phyloP scores from a whole-genome alignment of 2,797 vertebrate genomes.

The Xenentodon cancila region DNA sequence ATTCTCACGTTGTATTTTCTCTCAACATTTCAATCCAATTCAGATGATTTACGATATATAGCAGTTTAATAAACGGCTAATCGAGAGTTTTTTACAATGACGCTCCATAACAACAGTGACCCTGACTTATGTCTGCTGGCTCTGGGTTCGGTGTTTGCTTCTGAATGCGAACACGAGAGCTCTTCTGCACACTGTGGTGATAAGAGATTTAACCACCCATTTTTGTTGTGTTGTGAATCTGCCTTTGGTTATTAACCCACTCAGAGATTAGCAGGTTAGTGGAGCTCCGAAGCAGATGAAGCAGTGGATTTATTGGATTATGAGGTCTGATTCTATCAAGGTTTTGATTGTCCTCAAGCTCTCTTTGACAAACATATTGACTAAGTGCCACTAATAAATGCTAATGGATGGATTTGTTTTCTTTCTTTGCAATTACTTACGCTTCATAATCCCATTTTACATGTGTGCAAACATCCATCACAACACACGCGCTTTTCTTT shows the following conservation, averaged over 20 bases:
- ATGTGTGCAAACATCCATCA: conserved; percentile 13
- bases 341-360: conserved; percentile 42
- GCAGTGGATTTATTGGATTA: conserved; percentile 58
- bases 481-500: conserved; percentile 1
- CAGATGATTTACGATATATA: too few relatives aligned
- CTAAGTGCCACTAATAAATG: conserved; percentile 66
- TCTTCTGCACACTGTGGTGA: background rate
- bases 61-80: background rate
- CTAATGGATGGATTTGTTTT: conserved; percentile 65
- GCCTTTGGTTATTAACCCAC: conserved; percentile 22
- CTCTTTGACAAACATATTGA: conserved; percentile 72
- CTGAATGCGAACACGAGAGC: background rate
- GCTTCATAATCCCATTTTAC: conserved; percentile 42
- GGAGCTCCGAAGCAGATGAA: conserved; percentile 52
- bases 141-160: background rate
- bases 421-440: conserved; percentile 63
- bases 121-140: background rate
- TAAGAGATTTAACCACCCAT: conserved; percentile 8
- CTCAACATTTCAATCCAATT: too few relatives aligned
- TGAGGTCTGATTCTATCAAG: conserved; percentile 56
- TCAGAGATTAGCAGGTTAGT: conserved; percentile 36
- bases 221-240: conserved; percentile 2
- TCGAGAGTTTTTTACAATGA: background rate
- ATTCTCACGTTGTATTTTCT: too few relatives aligned
- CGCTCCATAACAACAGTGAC: background rate